These are phyloP conservation scores for Sylvilagus floridanus DNA, from an alignment of 2,797 vertebrate genomes.

Conservation along the genomic window DNA sequence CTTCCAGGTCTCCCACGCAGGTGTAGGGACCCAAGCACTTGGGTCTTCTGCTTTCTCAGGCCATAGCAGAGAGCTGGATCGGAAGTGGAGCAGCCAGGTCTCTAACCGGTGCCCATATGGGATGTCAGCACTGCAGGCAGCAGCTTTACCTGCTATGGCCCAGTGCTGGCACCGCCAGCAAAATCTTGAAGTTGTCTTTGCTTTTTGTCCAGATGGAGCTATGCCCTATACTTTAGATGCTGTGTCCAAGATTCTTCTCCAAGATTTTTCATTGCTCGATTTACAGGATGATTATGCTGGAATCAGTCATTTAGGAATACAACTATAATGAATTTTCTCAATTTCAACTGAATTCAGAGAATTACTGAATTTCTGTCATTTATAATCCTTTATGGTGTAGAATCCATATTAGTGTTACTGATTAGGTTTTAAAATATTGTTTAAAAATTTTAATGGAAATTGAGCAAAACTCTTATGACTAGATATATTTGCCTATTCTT, in stretches of 20 bases:
- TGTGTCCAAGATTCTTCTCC: not conserved
- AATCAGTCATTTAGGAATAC: not conserved
- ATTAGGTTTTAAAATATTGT: constrained; percentile 42
- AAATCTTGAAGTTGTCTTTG: not conserved
- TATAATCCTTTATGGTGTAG: not conserved
- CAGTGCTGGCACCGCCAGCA: too few relatives aligned
- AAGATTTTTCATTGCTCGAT: not conserved
- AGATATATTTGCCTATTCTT: not conserved
- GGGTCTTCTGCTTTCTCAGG: too few relatives aligned
- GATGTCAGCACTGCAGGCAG: too few relatives aligned
- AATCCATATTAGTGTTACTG: constrained; percentile 31
- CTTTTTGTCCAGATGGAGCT: constrained; percentile 35
- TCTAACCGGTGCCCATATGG: too few relatives aligned
- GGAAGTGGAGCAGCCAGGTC: too few relatives aligned
- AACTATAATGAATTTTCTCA: not conserved
- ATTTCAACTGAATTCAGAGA: constrained; percentile 33
- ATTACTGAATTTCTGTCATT: constrained; percentile 38
- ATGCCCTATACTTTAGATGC: not conserved
- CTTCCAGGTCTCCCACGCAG: too few relatives aligned
- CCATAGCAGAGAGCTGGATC: too few relatives aligned
- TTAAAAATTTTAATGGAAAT: constrained; percentile 33
- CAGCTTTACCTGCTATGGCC: too few relatives aligned
- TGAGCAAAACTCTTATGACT: constrained; percentile 39
- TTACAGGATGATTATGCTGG: not conserved
- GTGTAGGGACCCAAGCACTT: too few relatives aligned